A percentile compares a stretch with the other conserved stretches of the same genome.
phyloP scores from a whole-genome alignment of 2,888 invertebrate genomes.

The Cheilosia impressa region DNA sequence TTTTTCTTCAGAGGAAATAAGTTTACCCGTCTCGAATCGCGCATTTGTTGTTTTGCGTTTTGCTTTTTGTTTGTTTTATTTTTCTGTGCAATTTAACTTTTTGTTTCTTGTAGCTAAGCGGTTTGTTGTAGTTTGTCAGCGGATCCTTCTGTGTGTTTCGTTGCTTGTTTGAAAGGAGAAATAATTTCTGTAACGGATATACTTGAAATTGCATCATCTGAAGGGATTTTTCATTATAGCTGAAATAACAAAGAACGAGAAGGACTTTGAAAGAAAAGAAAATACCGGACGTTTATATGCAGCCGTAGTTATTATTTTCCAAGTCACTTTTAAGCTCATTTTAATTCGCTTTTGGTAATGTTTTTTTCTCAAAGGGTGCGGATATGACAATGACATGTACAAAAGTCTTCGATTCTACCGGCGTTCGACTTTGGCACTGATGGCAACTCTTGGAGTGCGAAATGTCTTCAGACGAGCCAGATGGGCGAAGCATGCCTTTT shows the following conservation, averaged over 20 bases:
- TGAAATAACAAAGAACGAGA: not conserved
- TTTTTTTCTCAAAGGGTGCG: too few relatives aligned
- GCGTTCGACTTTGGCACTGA: too few relatives aligned
- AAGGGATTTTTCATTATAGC: constrained; percentile 22
- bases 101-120: constrained; percentile 54
- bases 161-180: constrained; percentile 41
- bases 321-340: not conserved
- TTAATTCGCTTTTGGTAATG: too few relatives aligned
- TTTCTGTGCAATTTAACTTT: constrained; percentile 47
- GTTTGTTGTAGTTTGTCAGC: constrained; percentile 58
- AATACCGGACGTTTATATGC: constrained; percentile 1
- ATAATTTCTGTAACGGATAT: constrained; percentile 35
- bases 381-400: too few relatives aligned
- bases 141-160: constrained; percentile 1
- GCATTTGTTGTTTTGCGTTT: constrained; percentile 1
- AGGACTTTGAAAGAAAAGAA: not conserved
- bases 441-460: too few relatives aligned
- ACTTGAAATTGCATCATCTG: not conserved
- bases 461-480: too few relatives aligned
- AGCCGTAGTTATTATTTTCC: not conserved
- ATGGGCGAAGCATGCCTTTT: too few relatives aligned
- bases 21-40: constrained; percentile 8
- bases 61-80: not conserved
- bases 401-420: too few relatives aligned
- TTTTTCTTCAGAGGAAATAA: too few relatives aligned